Evolutionary conservation across 2,888 invertebrate species (phyloP), one percentile per base, ranked within the genome.

Genomic region (Lepeophtheirus nordmannii): DNA sequence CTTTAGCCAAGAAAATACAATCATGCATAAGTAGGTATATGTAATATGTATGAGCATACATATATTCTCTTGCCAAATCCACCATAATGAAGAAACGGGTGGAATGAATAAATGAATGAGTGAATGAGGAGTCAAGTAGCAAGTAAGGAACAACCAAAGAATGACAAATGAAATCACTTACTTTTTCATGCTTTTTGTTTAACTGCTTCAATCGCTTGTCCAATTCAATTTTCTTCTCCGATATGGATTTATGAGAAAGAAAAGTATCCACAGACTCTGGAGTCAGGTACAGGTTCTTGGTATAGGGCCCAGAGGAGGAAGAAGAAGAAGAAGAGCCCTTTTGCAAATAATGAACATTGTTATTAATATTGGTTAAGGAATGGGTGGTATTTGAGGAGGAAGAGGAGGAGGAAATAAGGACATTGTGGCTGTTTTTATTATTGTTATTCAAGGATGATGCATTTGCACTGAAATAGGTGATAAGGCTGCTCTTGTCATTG

Each of bases 121-220:
- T n/a, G n/a, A n/a, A n/a, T n/a, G n/a, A 30, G 30, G 30, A 30
- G 3, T 30, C 30, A 30, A 30, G 30, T 30, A 30, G 2, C 7
- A 30, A n/a, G n/a, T n/a, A n/a, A n/a, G n/a, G n/a, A n/a, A n/a
- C n/a, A n/a, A n/a, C n/a, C n/a, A n/a, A n/a, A n/a, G 30, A 30
- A 30, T 30, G 30, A 30, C 3, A 30, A 30, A 5, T 5, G 30
- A 30, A 30, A 30, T 5, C 10, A 58, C 71, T 67, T 69, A 77
- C 76, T 73, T 77, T 78, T 66, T 76, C 76, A 70, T 76, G 74
- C 68, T 77, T 77, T 67, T 75, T 74, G 65, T 85, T 80, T 67
- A 93, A 74, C 38, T 83, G 80, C 71, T 92, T 90, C 67, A 94
- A 75, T 73, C 93, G 92, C 73, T 91, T 89, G 67, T 91, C 88